Percentiles rank a stretch among this genome's conserved stretches.
Conservation (phyloP, 2,888 invertebrate species). For the Lingula anatina region DNA sequence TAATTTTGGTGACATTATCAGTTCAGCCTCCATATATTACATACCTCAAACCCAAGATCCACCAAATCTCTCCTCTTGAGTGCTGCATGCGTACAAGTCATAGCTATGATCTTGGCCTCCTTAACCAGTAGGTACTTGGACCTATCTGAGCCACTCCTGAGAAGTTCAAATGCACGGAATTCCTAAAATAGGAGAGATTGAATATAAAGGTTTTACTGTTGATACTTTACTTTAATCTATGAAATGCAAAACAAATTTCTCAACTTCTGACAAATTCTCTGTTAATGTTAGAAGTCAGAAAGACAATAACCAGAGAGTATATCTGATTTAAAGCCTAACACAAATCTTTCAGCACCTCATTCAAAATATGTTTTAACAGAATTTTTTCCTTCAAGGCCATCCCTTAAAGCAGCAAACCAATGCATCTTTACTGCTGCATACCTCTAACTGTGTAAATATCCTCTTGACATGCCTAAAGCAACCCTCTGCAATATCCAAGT, state of each 20-base stretch:
- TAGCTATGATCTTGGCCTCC: conserved; percentile 99
- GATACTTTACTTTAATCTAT: too few relatives aligned
- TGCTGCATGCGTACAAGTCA: conserved; percentile 99
- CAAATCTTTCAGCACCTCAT: too few relatives aligned
- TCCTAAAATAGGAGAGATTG: conserved; percentile 57
- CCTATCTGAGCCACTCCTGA: conserved; percentile 90
- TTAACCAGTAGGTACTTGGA: conserved; percentile 95
- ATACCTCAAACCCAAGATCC: conserved; percentile 68
- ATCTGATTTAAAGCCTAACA: too few relatives aligned
- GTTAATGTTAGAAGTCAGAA: not conserved
- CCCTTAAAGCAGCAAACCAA: too few relatives aligned
- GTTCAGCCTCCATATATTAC: too few relatives aligned
- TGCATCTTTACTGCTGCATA: too few relatives aligned
- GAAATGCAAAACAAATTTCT: too few relatives aligned
- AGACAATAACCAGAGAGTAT: not conserved
- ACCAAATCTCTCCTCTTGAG: conserved; percentile 93
- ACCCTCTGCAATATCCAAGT: conserved; percentile 83
- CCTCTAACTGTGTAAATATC: conserved; percentile 91
- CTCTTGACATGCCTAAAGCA: conserved; percentile 91
- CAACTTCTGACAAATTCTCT: too few relatives aligned
- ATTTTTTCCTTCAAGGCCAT: too few relatives aligned
- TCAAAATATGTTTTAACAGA: too few relatives aligned
- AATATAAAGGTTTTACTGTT: not conserved
- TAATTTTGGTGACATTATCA: too few relatives aligned
- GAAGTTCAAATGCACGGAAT: conserved; percentile 93